Evolutionary conservation across 1,140 invertebrate species (phyloP), one percentile per base, ranked within the genome.

Genomic region (Gerris buenoi): DNA sequence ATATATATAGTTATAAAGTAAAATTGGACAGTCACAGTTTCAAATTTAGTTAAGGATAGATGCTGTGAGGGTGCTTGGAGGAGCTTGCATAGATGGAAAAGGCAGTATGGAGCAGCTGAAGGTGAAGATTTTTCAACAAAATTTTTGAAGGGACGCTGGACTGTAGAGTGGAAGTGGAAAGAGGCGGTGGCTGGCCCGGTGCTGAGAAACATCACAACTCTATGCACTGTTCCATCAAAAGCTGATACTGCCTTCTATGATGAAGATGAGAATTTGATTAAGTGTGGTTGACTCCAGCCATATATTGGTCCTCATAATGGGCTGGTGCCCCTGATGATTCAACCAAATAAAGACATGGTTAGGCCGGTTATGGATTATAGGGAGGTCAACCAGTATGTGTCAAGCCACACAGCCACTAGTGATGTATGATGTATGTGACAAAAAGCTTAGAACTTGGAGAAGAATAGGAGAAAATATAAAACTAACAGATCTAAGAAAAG

Each of bases 341-440:
- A 64, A 27, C 63, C 25, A 3, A 64, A 64, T n/a, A 64, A 64
- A 27, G 25, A 64, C 25, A 64, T 25, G 27, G 63, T 64, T 2
- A 25, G 63, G 10, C 63, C 63, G 13, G 18, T 64, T 5, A 64
- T 27, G 23, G 27, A 27, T n/a, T 64, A 26, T 64, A 64, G 22
- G 27, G 23, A 26, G 27, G 14, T 27, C 25, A 65, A 33, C n/a
- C 27, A 27, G n/a, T 33, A 65, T 22, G 64, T 56, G 14, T 65
- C 28, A 22, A 46, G 33, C 33, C 33, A 46, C 18, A 46, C n/a
- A n/a, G n/a, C n/a, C n/a, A n/a, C n/a, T 18, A 46, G 33, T 18
- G 5, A 10, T 18, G 5, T 10, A 18, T 46, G 33, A 46, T 5
- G 33, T 46, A 46, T 46, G 33, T 46, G 33, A 18, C 5, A 18